phyloP scores from a whole-genome alignment of 2,888 invertebrate genomes.

The Eulithis testata region DNA sequence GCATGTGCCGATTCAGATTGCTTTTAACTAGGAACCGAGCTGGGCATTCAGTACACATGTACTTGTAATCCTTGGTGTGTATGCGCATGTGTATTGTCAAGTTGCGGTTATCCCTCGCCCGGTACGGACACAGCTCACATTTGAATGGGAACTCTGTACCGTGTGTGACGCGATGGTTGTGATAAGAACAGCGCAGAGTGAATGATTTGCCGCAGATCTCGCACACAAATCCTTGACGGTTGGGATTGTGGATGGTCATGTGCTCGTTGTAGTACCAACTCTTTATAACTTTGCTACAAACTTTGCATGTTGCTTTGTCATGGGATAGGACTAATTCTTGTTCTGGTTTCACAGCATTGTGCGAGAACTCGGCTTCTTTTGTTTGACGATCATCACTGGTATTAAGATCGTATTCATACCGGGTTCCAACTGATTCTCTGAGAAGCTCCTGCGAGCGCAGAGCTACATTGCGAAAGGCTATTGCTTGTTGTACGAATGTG shows the following conservation, averaged over 20 bases:
- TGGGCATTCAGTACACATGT: constrained; percentile 68
- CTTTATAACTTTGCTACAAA: constrained; percentile 55
- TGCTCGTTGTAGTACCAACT: constrained; percentile 63
- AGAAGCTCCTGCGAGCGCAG: constrained; percentile 56
- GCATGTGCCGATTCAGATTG: constrained; percentile 63
- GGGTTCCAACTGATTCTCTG: constrained; percentile 47
- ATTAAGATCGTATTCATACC: constrained; percentile 25
- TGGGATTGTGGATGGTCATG: constrained; percentile 63
- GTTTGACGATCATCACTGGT: constrained; percentile 44
- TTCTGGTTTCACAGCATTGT: constrained; percentile 9
- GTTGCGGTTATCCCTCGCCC: constrained; percentile 56
- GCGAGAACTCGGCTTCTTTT: constrained; percentile 30
- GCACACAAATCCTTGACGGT: constrained; percentile 64
- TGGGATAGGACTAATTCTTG: constrained; percentile 44
- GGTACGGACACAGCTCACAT: constrained; percentile 63
- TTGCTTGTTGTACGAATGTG: constrained; percentile 59
- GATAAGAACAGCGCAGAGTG: constrained; percentile 60
- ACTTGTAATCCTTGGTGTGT: constrained; percentile 62
- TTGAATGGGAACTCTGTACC: constrained; percentile 63
- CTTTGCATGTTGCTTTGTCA: constrained; percentile 54
- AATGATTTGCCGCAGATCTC: constrained; percentile 68
- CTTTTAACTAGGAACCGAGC: constrained; percentile 65
- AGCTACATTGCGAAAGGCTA: constrained; percentile 63
- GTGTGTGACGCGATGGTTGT: constrained; percentile 61
- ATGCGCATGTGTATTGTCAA: constrained; percentile 63